These are phyloP conservation scores for Apotomis capreana DNA, from an alignment of 2,888 invertebrate genomes.

Conservation along the genomic window DNA sequence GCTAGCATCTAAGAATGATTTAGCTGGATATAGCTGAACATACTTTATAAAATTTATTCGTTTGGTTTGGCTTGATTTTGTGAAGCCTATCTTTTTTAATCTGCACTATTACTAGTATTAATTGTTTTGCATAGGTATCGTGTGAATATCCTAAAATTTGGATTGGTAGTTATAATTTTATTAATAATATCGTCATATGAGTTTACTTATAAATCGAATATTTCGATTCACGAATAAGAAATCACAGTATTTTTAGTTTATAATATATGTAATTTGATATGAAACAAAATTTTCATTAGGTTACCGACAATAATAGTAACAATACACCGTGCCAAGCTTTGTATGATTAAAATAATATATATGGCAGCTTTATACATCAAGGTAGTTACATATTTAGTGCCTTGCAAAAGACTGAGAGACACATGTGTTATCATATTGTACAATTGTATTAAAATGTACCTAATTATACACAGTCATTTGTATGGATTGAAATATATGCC, in stretches of 20 bases:
- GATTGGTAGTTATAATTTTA: constrained; percentile 13
- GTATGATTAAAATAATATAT: constrained; percentile 26
- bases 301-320: constrained; percentile 33
- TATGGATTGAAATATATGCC: constrained; percentile 27
- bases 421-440: constrained; percentile 32
- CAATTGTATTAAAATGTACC: constrained; percentile 34
- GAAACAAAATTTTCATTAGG: constrained; percentile 9
- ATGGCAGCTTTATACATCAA: constrained; percentile 54
- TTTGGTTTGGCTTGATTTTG: background rate
- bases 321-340: constrained; percentile 31
- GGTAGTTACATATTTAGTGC: constrained; percentile 55
- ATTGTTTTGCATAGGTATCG: background rate
- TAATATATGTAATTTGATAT: constrained; percentile 26
- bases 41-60: too few relatives aligned
- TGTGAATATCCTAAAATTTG: background rate
- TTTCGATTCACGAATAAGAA: constrained; percentile 14
- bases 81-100: background rate
- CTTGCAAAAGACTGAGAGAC: constrained; percentile 69
- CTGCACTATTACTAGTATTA: background rate
- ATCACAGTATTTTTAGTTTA: constrained; percentile 41
- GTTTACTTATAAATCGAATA: constrained; percentile 10
- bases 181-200: constrained; percentile 3
- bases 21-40: too few relatives aligned
- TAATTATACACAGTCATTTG: constrained; percentile 29
- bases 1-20: too few relatives aligned